Evolutionary conservation across 2,888 invertebrate genomes (phyloP).

Genomic region (Myopa tessellatipennis): DNA sequence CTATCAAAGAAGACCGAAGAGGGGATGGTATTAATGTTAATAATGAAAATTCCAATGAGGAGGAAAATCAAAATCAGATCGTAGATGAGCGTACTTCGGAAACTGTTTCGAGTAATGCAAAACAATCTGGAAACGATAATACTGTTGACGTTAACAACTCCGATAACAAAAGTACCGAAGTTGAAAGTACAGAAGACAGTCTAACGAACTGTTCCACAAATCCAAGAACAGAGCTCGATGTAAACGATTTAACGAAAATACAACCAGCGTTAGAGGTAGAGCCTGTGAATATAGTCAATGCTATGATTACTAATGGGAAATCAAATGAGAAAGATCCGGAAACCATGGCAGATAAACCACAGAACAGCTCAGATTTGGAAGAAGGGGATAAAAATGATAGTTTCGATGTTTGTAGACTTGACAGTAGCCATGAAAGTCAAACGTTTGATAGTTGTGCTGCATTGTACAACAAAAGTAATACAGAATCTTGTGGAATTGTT

Average conservation of each 20-base stretch:
- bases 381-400: no score
- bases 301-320: not conserved
- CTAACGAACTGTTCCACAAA: not conserved
- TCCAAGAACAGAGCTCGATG: not conserved
- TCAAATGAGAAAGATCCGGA: not conserved
- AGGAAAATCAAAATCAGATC: not conserved
- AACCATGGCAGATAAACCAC: not conserved
- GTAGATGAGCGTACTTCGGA: not conserved
- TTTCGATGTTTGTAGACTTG: no score
- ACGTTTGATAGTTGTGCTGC: no score
- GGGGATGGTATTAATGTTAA: not conserved
- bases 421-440: no score
- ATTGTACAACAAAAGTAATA: no score
- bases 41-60: not conserved
- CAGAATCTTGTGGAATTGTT: no score
- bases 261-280: not conserved
- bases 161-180: not conserved
- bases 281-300: not conserved
- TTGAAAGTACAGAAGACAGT: not conserved
- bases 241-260: not conserved
- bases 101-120: no score
- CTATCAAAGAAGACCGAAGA: constrained; percentile 12
- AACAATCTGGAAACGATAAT: not conserved
- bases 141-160: constrained; percentile 3
- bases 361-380: no score